Evolutionary conservation across 2,113 vertebrate species (phyloP).

Genomic region (Acrocephalus arundinaceus): DNA sequence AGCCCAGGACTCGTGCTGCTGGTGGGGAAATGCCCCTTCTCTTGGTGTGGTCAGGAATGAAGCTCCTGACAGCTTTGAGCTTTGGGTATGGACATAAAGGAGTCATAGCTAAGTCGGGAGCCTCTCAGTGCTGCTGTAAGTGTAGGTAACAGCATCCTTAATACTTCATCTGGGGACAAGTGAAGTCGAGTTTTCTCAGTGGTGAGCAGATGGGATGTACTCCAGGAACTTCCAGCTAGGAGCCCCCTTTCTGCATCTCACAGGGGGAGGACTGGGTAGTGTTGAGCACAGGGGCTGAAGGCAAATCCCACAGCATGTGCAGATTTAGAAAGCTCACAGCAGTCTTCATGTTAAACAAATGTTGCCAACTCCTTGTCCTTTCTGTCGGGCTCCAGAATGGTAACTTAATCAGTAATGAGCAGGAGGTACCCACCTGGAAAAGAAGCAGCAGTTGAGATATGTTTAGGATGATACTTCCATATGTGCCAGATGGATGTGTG

Average conservation of each 20-base stretch:
- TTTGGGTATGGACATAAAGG: rapidly evolving
- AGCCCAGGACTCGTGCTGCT: rapidly evolving
- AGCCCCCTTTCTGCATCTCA: rapidly evolving
- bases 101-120: rapidly evolving
- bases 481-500: not conserved
- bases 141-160: too few species aligned
- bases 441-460: not conserved
- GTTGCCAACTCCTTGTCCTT: not conserved
- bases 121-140: rapidly evolving
- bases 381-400: not conserved
- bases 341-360: not conserved
- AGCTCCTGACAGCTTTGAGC: not conserved
- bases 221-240: not conserved
- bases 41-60: rapidly evolving
- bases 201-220: not conserved
- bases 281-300: not conserved
- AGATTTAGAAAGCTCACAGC: not conserved
- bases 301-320: not conserved
- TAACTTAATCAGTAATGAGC: not conserved
- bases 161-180: rapidly evolving
- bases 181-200: not conserved
- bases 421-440: not conserved
- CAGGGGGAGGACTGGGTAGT: rapidly evolving
- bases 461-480: not conserved
- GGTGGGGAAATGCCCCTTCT: not conserved